phyloP scores from a whole-genome alignment of 2,113 vertebrate genomes.

The Hydropotes inermis region DNA sequence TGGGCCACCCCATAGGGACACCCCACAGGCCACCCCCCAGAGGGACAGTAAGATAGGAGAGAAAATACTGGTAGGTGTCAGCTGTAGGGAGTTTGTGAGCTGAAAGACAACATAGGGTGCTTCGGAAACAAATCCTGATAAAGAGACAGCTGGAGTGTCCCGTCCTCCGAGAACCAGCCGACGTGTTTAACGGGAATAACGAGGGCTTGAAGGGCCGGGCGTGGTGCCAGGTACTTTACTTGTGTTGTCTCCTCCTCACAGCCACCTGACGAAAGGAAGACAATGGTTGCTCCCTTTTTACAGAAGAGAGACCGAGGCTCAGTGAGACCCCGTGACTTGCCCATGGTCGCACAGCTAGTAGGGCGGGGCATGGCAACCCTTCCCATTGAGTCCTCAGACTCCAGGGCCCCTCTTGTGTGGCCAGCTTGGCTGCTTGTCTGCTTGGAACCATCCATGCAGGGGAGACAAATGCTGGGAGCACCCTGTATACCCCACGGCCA shows the following conservation, averaged over 20 bases:
- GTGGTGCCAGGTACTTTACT: neutral
- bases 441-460: neutral
- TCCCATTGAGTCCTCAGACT: neutral
- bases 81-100: neutral
- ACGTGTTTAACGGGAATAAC: neutral
- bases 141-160: no score
- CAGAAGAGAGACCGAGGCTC: neutral
- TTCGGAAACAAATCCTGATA: neutral
- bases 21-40: neutral
- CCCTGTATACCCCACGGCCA: accelerated
- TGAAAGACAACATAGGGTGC: neutral
- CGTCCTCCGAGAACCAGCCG: neutral
- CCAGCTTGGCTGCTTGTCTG: neutral
- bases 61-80: neutral
- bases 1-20: neutral
- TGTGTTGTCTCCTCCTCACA: neutral
- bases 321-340: neutral
- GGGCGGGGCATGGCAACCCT: no score
- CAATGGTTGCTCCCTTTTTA: neutral
- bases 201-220: neutral
- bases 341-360: neutral
- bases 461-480: neutral
- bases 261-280: accelerated
- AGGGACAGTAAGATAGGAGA: neutral
- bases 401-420: accelerated